Evolutionary conservation across 2,888 invertebrate genomes (phyloP), one percentile per base, ranked within the genome.

Genomic region (Parnassius smintheus): DNA sequence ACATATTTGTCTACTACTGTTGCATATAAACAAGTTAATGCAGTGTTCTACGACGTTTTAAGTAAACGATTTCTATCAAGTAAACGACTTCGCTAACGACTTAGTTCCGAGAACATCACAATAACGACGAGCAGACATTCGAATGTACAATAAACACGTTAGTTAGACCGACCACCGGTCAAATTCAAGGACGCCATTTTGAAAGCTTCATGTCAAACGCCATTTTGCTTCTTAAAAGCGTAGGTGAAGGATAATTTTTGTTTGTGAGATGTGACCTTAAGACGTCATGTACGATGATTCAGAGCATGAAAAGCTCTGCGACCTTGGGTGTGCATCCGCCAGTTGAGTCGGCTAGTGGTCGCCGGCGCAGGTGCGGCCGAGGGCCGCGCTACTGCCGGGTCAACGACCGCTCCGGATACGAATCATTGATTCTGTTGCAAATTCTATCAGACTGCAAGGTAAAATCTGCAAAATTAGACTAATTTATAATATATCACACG

Each of bases 361-460:
- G 76, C 78, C 77, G 70, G 76, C 80, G 83, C 89, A 88, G 87
- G 88, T 88, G 86, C 78, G 78, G 70, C 72, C 70, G 72, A 68
- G 73, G 71, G 77, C 78, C 54, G 42, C 54, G 54, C 13, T 13
- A 9, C 81, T 78, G 69, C 66, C 75, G 81, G 83, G 73, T 86
- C 86, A 74, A 75, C 77, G 86, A 82, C 82, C 62, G 68, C 85
- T 72, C 70, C 76, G 72, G 71, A 78, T 73, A 71, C 75, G 64
- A 74, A 74, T 71, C 70, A 79, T 82, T 80, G 75, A 77, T 75
- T 80, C 52, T 56, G 18, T 50, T 9, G 42, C 42, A 13, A 53
- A 53, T 51, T 22, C 22, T 52, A 51, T 58, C 49, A 44, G 44
- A 51, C 22, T 22, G 22, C 51, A 7, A 42, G 50, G 44, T 44